phyloP scores from a whole-genome alignment of 2,797 vertebrate species.

The Intellagama lesueurii region DNA sequence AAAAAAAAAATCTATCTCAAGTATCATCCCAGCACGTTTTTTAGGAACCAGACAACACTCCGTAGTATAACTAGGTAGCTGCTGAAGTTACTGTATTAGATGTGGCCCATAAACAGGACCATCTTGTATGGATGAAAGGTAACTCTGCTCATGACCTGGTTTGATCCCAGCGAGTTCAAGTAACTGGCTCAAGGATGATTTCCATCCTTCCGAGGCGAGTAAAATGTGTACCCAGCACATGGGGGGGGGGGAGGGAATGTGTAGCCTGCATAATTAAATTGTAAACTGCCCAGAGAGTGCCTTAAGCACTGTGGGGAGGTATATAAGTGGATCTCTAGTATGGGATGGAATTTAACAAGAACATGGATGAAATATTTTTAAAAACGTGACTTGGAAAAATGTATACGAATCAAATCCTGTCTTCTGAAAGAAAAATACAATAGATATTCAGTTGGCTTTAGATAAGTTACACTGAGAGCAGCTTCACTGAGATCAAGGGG shows the following conservation, averaged over 20 bases:
- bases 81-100: slow-evolving; percentile 40
- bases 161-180: too few relatives aligned
- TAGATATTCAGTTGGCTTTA: neutral
- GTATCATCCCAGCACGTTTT: slow-evolving; percentile 36
- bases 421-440: neutral
- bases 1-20: slow-evolving; percentile 47
- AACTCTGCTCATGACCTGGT: neutral
- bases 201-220: too few relatives aligned
- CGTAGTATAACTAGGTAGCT: slow-evolving; percentile 35
- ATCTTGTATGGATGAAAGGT: slow-evolving; percentile 49
- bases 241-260: too few relatives aligned
- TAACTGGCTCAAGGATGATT: too few relatives aligned
- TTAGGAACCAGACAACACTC: slow-evolving; percentile 55
- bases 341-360: slow-evolving; percentile 36
- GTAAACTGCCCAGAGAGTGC: too few relatives aligned
- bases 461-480: neutral
- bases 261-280: too few relatives aligned
- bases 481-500: neutral
- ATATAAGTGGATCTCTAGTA: neutral
- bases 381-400: neutral
- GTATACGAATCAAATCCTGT: neutral
- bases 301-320: too few relatives aligned
- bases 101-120: slow-evolving; percentile 17
- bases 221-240: too few relatives aligned
- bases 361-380: neutral